phyloP scores from a whole-genome alignment of 2,113 vertebrate species.

The Thinocorus orbignyianus region DNA sequence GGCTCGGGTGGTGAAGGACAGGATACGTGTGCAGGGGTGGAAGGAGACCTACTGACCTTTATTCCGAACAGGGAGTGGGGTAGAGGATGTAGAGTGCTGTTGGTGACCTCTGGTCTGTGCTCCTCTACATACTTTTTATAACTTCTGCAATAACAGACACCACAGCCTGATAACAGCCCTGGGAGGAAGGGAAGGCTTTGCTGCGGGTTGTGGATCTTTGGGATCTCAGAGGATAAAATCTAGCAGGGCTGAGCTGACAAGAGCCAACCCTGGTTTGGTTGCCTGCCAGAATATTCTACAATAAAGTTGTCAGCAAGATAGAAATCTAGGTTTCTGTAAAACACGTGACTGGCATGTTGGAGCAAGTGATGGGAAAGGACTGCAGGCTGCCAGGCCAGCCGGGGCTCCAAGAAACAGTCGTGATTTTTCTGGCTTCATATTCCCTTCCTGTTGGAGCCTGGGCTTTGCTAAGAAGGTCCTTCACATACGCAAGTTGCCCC shows the following conservation, averaged over 20 bases:
- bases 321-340: conserved; percentile 14
- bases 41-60: conserved; percentile 42
- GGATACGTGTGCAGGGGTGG: background rate
- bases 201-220: conserved; percentile 5
- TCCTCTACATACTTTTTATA: too few relatives aligned
- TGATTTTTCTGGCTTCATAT: background rate
- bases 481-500: background rate
- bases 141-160: too few relatives aligned
- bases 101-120: background rate
- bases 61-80: background rate
- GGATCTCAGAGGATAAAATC: background rate
- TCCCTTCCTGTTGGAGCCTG: background rate
- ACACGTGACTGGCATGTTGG: background rate
- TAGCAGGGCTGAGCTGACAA: background rate
- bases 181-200: conserved; percentile 15
- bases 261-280: background rate
- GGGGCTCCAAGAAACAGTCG: background rate
- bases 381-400: background rate
- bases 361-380: background rate
- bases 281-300: background rate
- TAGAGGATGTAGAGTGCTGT: background rate
- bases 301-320: background rate
- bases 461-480: background rate
- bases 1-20: background rate
- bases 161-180: background rate